phyloP scores from a whole-genome alignment of 2,888 invertebrate genomes.

The Nineta flava region DNA sequence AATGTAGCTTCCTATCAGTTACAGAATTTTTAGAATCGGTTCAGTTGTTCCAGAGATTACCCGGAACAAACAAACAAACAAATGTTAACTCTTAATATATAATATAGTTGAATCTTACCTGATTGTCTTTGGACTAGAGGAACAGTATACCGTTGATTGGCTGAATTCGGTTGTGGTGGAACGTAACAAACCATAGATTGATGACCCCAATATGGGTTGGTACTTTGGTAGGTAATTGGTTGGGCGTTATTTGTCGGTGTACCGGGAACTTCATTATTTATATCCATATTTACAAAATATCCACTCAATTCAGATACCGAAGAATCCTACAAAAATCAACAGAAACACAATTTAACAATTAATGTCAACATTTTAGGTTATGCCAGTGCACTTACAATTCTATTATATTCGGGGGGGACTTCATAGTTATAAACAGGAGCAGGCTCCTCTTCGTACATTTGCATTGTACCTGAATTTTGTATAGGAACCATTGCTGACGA shows the following conservation, averaged over 20 bases:
- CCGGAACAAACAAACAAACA: too few species aligned
- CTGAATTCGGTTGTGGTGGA: slow-evolving; percentile 18
- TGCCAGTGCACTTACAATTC: slow-evolving; percentile 20
- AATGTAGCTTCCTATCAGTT: too few species aligned
- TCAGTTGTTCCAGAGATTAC: too few species aligned
- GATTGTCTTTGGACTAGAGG: slow-evolving; percentile 5
- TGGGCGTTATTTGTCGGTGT: slow-evolving; percentile 9
- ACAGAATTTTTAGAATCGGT: not conserved
- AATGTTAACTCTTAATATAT: too few species aligned
- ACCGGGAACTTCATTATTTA: not conserved
- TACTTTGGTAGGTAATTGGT: slow-evolving; percentile 14
- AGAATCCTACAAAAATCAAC: slow-evolving; percentile 17
- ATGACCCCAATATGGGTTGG: slow-evolving; percentile 11
- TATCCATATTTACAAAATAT: slow-evolving; percentile 18
- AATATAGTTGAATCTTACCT: slow-evolving; percentile 1
- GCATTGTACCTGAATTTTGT: slow-evolving; percentile 6
- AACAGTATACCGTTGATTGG: slow-evolving; percentile 4
- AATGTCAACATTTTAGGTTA: not conserved
- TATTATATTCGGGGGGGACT: slow-evolving; percentile 21
- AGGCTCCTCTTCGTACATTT: slow-evolving; percentile 19
- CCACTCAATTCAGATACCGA: slow-evolving; percentile 19
- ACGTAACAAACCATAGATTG: slow-evolving; percentile 19
- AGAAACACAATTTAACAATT: not conserved
- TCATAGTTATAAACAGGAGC: slow-evolving; percentile 24
- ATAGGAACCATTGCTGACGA: slow-evolving; percentile 10